A percentile compares a stretch with the other conserved stretches of the same genome.
phyloP scores from a whole-genome alignment of 2,888 invertebrate species.

The Andrena flavipes region DNA sequence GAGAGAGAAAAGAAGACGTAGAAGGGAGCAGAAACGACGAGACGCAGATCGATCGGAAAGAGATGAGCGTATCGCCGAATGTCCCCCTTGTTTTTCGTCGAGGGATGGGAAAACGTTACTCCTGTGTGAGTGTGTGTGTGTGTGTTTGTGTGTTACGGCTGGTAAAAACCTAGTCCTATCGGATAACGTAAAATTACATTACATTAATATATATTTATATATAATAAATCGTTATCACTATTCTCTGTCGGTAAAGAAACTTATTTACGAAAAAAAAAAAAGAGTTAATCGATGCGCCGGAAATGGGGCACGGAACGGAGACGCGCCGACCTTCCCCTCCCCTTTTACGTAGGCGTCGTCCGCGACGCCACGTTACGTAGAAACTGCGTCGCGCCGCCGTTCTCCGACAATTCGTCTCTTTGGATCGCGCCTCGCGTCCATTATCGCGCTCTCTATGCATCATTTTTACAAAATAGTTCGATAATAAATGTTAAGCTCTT shows the following conservation, averaged over 20 bases:
- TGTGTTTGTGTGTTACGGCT: conserved; percentile 23
- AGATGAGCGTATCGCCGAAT: neutral
- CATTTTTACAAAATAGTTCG: conserved; percentile 61
- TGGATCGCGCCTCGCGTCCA: conserved; percentile 39
- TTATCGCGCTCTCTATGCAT: conserved; percentile 10
- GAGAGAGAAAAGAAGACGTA: neutral
- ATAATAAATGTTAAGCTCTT: conserved; percentile 62
- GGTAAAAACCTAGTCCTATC: conserved; percentile 59
- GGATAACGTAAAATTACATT: conserved; percentile 72
- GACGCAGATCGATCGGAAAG: conserved; percentile 3
- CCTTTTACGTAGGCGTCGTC: neutral
- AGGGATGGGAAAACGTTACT: conserved; percentile 7
- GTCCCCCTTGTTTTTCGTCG: neutral
- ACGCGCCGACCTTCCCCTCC: neutral
- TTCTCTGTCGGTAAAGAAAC: conserved; percentile 67
- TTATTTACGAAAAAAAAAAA: conserved; percentile 53
- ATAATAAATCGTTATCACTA: conserved; percentile 72
- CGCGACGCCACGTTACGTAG: conserved; percentile 3
- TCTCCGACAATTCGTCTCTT: conserved; percentile 16
- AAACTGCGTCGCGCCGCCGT: neutral
- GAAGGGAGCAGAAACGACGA: neutral
- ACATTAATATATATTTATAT: conserved; percentile 61
- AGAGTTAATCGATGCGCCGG: conserved; percentile 34
- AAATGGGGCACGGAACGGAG: conserved; percentile 9
- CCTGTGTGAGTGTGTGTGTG: neutral